Evolutionary conservation across 2,113 vertebrate species (phyloP).

Genomic region (Falcunculus frontatus): DNA sequence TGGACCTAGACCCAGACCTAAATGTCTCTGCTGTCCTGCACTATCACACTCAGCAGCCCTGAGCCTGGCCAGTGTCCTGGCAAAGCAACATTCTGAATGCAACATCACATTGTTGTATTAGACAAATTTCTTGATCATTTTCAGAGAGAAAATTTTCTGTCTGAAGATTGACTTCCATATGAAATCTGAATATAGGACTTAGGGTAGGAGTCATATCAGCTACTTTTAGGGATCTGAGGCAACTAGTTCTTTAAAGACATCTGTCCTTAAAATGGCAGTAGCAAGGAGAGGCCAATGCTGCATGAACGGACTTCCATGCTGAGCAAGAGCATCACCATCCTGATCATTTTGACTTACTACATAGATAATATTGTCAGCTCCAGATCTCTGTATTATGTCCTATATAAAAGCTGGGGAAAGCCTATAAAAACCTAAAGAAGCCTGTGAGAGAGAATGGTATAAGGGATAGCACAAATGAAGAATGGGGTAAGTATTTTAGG

Average conservation of each 20-base stretch:
- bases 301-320: neutral
- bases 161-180: neutral
- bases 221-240: neutral
- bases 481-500: neutral
- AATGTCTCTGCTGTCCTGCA: neutral
- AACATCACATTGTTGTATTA: rapidly evolving
- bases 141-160: neutral
- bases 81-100: neutral
- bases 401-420: neutral
- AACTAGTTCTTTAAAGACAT: neutral
- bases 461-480: neutral
- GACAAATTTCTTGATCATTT: neutral
- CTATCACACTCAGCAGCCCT: neutral
- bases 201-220: neutral
- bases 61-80: neutral
- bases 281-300: neutral
- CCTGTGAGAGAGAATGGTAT: neutral
- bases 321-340: neutral
- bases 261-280: neutral
- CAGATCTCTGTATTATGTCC: neutral
- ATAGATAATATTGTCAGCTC: neutral
- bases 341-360: neutral
- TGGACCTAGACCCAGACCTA: too few species aligned
- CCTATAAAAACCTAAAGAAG: neutral
- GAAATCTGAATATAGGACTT: neutral